Conservation (phyloP, 2,797 vertebrate species). For the Lithobates sylvaticus region DNA sequence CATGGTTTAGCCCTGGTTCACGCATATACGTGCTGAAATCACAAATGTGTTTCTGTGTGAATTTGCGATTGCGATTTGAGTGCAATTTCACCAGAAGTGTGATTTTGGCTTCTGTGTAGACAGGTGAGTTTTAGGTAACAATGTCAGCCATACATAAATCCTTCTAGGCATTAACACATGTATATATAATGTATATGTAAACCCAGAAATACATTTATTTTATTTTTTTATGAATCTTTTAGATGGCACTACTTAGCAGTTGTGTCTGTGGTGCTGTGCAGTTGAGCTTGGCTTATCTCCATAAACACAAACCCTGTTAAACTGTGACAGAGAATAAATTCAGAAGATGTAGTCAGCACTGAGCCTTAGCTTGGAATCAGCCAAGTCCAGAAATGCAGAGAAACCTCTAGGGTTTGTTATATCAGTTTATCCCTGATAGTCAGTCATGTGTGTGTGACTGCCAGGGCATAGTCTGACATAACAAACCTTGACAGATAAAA, state of each 20-base stretch:
- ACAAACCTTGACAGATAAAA: constrained; percentile 52
- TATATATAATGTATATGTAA: background rate
- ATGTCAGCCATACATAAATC: background rate
- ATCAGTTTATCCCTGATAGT: constrained; percentile 45
- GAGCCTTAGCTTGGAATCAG: background rate
- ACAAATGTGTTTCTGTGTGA: no score
- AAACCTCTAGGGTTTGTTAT: constrained; percentile 42
- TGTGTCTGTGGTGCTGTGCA: constrained; percentile 17
- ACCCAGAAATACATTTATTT: background rate
- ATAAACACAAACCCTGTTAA: constrained; percentile 12
- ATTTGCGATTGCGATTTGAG: no score
- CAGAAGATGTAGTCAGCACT: background rate
- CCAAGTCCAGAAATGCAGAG: constrained; percentile 26
- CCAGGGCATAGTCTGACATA: constrained; percentile 38
- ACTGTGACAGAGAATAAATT: constrained; percentile 13
- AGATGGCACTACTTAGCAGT: background rate
- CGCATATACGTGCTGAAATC: no score
- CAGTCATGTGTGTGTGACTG: constrained; percentile 44
- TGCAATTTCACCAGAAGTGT: no score
- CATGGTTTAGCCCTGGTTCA: background rate
- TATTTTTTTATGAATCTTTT: background rate
- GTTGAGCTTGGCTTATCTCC: constrained; percentile 20
- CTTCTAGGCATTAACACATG: background rate
- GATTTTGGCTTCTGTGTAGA: no score
- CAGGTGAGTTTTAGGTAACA: no score